Percentiles rank a stretch among this genome's conserved stretches.
phyloP scores from a whole-genome alignment of 2,113 vertebrate species.

The Podiceps cristatus region DNA sequence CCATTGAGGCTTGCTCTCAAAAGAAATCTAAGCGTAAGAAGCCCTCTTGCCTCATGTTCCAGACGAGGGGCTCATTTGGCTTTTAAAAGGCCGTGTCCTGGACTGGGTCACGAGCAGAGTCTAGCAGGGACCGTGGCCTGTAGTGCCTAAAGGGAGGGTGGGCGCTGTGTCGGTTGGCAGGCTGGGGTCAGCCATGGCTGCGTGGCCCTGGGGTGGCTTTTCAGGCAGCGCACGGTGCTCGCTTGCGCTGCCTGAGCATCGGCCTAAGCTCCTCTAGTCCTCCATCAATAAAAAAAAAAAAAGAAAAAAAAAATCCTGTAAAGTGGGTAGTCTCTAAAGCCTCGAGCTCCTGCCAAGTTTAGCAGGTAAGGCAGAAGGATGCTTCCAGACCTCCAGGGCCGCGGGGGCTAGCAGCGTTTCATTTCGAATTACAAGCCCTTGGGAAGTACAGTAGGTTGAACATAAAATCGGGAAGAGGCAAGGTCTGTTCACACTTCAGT shows the following conservation, averaged over 20 bases:
- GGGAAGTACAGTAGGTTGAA: neutral
- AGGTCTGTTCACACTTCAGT: neutral
- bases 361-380: neutral
- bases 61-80: neutral
- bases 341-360: neutral
- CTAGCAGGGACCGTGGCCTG: fast-evolving
- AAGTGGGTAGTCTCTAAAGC: neutral
- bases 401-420: fast-evolving
- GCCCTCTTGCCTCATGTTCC: neutral
- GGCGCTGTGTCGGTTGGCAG: neutral
- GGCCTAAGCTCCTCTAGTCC: neutral
- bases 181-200: fast-evolving
- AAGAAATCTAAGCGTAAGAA: neutral
- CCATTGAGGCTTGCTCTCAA: neutral
- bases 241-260: neutral
- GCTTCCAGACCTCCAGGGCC: neutral
- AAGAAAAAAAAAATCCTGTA: too few relatives aligned
- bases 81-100: neutral
- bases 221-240: neutral
- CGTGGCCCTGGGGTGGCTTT: neutral
- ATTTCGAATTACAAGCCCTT: neutral
- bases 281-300: neutral
- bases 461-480: neutral
- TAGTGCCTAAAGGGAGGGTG: neutral
- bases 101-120: neutral